Evolutionary conservation across 2,113 vertebrate genomes (phyloP).

Genomic region (Dasypus novemcinctus): DNA sequence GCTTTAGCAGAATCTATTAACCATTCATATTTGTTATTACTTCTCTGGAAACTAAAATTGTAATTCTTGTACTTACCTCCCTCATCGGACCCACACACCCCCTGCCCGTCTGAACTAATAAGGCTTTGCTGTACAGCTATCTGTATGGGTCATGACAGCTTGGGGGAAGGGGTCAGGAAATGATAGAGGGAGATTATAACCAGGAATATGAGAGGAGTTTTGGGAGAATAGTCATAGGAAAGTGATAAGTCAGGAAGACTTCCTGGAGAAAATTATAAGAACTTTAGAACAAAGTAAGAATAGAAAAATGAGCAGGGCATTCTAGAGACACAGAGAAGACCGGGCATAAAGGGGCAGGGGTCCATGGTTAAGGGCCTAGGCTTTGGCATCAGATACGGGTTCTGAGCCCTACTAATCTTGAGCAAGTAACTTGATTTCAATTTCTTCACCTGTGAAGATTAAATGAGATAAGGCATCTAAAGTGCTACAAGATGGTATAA

Average conservation of each 20-base stretch:
- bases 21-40: background rate
- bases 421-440: background rate
- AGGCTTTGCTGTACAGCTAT: background rate
- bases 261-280: background rate
- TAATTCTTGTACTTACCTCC: background rate
- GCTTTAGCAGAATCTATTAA: background rate
- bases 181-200: background rate
- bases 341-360: background rate
- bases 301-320: background rate
- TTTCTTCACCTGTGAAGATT: background rate
- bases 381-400: background rate
- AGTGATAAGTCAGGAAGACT: background rate
- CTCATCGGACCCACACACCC: fast-evolving
- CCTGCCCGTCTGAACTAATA: background rate
- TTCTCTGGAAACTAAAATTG: background rate
- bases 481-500: background rate
- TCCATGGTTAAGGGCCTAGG: background rate
- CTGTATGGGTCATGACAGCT: background rate
- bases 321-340: background rate
- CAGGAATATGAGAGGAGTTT: background rate
- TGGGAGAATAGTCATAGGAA: background rate
- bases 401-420: background rate
- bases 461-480: background rate
- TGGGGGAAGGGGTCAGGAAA: background rate
- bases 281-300: background rate